Conservation (phyloP, 2,113 vertebrate species). For the Tragulus kanchil region DNA sequence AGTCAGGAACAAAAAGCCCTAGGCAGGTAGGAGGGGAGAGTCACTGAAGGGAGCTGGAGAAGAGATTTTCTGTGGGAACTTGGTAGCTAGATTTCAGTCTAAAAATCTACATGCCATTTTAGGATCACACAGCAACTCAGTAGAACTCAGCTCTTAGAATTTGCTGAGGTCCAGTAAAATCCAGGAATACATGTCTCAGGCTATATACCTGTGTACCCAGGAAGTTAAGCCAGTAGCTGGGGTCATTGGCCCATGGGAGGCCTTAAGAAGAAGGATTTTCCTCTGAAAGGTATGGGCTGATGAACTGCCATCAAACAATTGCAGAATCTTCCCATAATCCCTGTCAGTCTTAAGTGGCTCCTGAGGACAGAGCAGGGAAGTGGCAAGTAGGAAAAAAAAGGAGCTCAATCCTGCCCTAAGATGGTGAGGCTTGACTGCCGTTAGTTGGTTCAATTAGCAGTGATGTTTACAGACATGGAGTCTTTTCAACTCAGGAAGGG, state of each 20-base stretch:
- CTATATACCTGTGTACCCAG: background rate
- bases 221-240: background rate
- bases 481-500: background rate
- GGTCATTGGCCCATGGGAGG: background rate
- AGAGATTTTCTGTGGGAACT: constrained; percentile 59
- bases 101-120: constrained; percentile 44
- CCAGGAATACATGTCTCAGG: background rate
- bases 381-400: background rate
- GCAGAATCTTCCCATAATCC: constrained; percentile 7
- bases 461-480: background rate
- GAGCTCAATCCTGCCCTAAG: background rate
- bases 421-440: background rate
- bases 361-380: background rate
- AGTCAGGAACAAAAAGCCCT: constrained; percentile 50
- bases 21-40: background rate
- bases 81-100: constrained; percentile 29
- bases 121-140: constrained; percentile 30
- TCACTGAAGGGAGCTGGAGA: constrained; percentile 1
- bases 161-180: background rate
- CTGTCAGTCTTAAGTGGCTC: background rate
- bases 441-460: background rate
- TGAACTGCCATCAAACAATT: background rate
- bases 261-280: constrained; percentile 16
- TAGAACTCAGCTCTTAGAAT: constrained; percentile 16
- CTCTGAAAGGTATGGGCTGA: background rate